Base-by-base conservation (phyloP, 37 sponge, comb jelly and placozoan genomes). In the Tethya wilhelma region DNA sequence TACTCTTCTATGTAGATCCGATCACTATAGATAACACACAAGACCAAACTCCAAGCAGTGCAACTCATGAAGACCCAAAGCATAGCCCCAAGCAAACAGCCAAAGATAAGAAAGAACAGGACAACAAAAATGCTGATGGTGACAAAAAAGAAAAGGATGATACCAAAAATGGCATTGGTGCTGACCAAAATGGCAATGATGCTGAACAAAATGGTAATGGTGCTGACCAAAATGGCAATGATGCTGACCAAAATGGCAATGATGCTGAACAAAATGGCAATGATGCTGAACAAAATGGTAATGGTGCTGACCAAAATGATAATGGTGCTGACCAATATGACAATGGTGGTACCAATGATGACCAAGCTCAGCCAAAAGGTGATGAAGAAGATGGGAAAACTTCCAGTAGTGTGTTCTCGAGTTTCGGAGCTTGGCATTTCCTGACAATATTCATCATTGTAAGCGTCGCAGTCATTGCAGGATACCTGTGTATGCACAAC, bases 381-480 rank as follows among this genome's bases (percentile, higher is more conserved):
- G 28, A 60, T 8, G 63, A n/a, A 26, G 63, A 12, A n/a, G 7
- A n/a, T 60, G 28, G 6, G 6, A n/a, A 60, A 26, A 14, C 53
- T 49, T 25, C 64, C 30, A 62, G 64, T 46, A 25, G 60, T 45
- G n/a, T n/a, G n/a, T n/a, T n/a, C n/a, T n/a, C n/a, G n/a, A 60
- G 86, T 59, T 78, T 66, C 34, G 64, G 86, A 20, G 31, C 79
- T 0, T 72, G 14, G 23, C 86, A 86, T 46, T 86, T 86, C 49
- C 38, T 86, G 26, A 70, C 38, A 14, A 45, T 86, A 4, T 70
- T 86, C 38, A 56, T 86, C 4, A 20, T 86, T 4, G 8, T 78
- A 23, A 73, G 25, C 0, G 79, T 28, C 31, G 8, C 72, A 23
- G 74, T 55, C 8, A 42, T 72, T 19, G 40, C 20, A 5, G 56